Base-by-base conservation (phyloP, 1,140 invertebrate species). In the Pogonomyrmex californicus region DNA sequence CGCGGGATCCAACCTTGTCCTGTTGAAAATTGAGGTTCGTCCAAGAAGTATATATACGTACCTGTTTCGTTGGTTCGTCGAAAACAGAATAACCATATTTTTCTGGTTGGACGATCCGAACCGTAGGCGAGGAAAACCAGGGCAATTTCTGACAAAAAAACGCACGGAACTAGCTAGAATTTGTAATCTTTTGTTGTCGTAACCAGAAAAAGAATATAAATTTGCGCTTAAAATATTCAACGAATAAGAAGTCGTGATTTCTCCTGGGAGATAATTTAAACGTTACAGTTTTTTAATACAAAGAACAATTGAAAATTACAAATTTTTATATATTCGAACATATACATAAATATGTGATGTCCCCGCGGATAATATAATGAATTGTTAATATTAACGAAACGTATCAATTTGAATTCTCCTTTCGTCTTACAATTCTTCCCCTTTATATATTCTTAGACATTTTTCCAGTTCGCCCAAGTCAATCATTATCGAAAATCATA, bases 11-110 rank as follows among this genome's bases (percentile, higher is more conserved):
- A 44, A 83, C n/a, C 41, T 73, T 83, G 54, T 60, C 44, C 47
- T 49, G 79, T 47, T 83, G 68, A 73, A 83, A 83, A 83, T 75
- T 60, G 68, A 83, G 44, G 68, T 62, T 36, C 58, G 54, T 47
- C 54, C 17, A 7, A 12, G 38, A 17, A 60, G n/a, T 83, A 75
- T 36, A 47, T 38, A 23, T 81, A 9, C 23, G 36, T 41, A 41
- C 47, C 41, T 30, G n/a, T 38, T 71, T 60, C 12, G 65, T 56
- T 23, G 6, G 41, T 58, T 41, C 47, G 47, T 68, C 33, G 41
- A 58, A 71, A 73, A 58, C 54, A 33, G n/a, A 30, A 83, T 73
- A 68, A 71, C 41, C 54, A 58, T 73, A 83, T 83, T 60, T 75
- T 63, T 49, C 38, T 38, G 79, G 23, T 23, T 7, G 23, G 56